Conservation (phyloP, 2,797 vertebrate genomes). For the Lepus oiostolus region DNA sequence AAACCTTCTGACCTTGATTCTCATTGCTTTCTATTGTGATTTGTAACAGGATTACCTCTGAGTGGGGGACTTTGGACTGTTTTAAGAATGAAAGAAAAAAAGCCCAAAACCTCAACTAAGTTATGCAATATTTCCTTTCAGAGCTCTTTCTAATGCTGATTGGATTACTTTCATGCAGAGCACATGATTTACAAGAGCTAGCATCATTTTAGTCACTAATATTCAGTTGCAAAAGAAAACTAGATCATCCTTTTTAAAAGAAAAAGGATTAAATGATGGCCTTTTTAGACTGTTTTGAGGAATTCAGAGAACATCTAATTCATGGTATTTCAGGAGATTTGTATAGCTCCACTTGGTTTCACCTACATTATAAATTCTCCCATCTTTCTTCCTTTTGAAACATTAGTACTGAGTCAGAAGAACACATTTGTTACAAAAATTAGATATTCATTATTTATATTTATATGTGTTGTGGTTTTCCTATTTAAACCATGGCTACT, state of each 20-base stretch:
- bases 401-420: neutral
- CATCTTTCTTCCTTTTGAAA: neutral
- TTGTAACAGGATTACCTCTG: conserved; percentile 21
- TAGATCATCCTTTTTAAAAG: neutral
- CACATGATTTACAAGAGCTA: conserved; percentile 10
- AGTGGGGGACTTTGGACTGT: neutral
- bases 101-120: neutral
- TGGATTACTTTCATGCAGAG: conserved; percentile 39
- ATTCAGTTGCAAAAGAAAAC: neutral
- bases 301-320: conserved; percentile 2
- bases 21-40: conserved; percentile 6
- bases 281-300: conserved; percentile 31
- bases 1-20: neutral
- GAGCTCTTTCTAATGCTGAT: conserved; percentile 25
- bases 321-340: neutral
- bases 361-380: neutral
- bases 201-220: conserved; percentile 12
- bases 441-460: neutral
- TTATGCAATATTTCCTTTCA: neutral
- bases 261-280: neutral
- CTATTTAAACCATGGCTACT: conserved; percentile 14
- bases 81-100: neutral
- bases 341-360: neutral
- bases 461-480: neutral
- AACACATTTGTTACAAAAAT: conserved; percentile 44